These are phyloP conservation scores for Agonopterix arenella DNA, from an alignment of 2,888 invertebrate species.

Conservation along the genomic window DNA sequence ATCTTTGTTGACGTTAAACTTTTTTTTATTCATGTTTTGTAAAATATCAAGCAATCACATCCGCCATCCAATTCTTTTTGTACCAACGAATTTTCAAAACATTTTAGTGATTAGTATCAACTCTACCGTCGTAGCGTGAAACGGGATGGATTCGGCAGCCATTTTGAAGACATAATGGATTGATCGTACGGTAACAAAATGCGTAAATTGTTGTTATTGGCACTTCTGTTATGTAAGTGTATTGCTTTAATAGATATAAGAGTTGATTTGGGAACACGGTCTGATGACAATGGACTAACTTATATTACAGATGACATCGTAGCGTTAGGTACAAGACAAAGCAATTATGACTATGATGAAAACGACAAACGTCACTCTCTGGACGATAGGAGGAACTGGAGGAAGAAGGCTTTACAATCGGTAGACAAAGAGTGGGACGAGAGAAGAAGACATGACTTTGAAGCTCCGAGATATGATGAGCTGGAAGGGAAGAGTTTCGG, in stretches of 20 bases:
- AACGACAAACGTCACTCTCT: constrained; percentile 43
- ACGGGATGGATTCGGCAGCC: constrained; percentile 27
- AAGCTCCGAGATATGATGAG: constrained; percentile 45
- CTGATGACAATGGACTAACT: background rate
- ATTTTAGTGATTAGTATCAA: constrained; percentile 30
- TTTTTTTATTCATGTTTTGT: background rate
- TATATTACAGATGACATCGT: constrained; percentile 47
- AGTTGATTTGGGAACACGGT: constrained; percentile 10
- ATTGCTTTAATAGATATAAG: constrained; percentile 13
- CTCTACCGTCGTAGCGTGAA: constrained; percentile 27
- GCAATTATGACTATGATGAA: constrained; percentile 56
- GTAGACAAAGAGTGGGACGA: constrained; percentile 46
- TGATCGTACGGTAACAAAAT: constrained; percentile 23
- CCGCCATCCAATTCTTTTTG: constrained; percentile 33
- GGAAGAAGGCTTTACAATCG: constrained; percentile 50
- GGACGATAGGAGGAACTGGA: constrained; percentile 58
- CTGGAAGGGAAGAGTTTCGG: constrained; percentile 34
- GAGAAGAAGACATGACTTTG: constrained; percentile 41
- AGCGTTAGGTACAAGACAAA: constrained; percentile 35
- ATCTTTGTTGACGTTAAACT: background rate
- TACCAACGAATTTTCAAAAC: constrained; percentile 20
- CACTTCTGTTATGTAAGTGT: constrained; percentile 60
- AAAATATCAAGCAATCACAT: constrained; percentile 32
- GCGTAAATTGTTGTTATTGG: constrained; percentile 54
- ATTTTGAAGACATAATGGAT: constrained; percentile 20